Base-by-base conservation (phyloP, 2,888 invertebrate species). In the Cetonia aurata region DNA sequence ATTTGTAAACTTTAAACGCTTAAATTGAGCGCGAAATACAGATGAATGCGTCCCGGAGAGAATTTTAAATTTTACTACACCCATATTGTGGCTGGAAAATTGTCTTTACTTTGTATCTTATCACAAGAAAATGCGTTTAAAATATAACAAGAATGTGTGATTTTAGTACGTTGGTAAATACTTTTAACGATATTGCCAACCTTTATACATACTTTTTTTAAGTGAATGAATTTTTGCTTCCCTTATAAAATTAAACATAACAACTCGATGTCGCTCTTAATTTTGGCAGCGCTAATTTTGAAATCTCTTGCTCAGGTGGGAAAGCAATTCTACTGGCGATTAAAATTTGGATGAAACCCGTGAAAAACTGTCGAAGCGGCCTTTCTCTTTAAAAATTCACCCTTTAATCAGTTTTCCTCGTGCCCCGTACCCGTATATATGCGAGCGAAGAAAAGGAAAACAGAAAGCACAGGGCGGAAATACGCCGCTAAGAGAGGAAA, bases 21-120 rank as follows among this genome's bases (percentile, higher is more conserved):
- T 60, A 60, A 60, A 60, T 60, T 60, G 60, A 60, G 46, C 60
- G 60, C 15, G 60, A 60, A 31, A 60, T 31, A 19, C 31, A 19
- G 60, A 60, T 44, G 41, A 31, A 46, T 60, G 44, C 44, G 15
- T 31, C 31, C 4, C 4, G 37, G 10, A 3, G 37, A 37, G 37
- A 8, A 37, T 8, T 37, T 37, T 9, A 37, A 37, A 37, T 37
- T 37, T 37, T 37, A 9, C 3, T 10, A 8, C 37, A 37, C 6
- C 37, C 10, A 37, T 37, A 37, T 37, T 8, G 37, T 8, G 37
- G 37, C 1, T 37, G 37, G 37, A 37, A 37, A 8, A 37, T 37
- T 37, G 8, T 37, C 37, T 37, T 10, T 37, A 37, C 6, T n/a
- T 13, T 48, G 48, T 48, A 48, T 48, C 48, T 15, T 48, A 2